Percentiles rank a stretch among this genome's conserved stretches.
These are phyloP conservation scores for Hermodice carunculata DNA, from an alignment of 2,888 invertebrate species.

Conservation along the genomic window DNA sequence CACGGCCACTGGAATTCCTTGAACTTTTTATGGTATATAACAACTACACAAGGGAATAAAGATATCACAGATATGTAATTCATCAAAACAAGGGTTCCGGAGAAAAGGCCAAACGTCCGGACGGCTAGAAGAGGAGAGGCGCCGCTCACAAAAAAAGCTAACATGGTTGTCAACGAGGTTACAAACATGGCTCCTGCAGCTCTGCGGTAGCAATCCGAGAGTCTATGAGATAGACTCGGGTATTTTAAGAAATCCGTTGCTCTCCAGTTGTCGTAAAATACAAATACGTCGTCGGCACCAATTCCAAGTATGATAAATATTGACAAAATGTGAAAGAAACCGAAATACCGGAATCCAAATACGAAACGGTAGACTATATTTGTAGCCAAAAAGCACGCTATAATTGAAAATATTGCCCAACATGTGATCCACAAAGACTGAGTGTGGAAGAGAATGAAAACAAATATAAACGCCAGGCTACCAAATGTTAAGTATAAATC, in stretches of 20 bases:
- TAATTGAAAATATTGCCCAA: slow-evolving; percentile 36
- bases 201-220: slow-evolving; percentile 57
- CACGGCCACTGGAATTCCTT: slow-evolving; percentile 41
- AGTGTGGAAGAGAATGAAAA: slow-evolving; percentile 44
- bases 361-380: slow-evolving; percentile 43
- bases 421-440: slow-evolving; percentile 39
- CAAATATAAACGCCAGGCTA: slow-evolving; percentile 43
- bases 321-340: slow-evolving; percentile 63
- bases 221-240: slow-evolving; percentile 45
- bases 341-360: slow-evolving; percentile 46
- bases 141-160: slow-evolving; percentile 60
- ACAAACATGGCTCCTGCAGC: slow-evolving; percentile 60
- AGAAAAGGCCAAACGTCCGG: slow-evolving; percentile 58
- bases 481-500: slow-evolving; percentile 41
- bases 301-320: slow-evolving; percentile 66
- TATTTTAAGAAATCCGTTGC: too few relatives aligned
- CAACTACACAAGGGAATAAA: slow-evolving; percentile 61
- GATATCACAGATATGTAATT: slow-evolving; percentile 63
- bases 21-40: slow-evolving; percentile 43
- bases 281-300: slow-evolving; percentile 66
- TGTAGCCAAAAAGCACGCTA: slow-evolving; percentile 37
- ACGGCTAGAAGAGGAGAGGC: slow-evolving; percentile 58
- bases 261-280: slow-evolving; percentile 64
- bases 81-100: slow-evolving; percentile 55
- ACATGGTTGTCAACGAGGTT: slow-evolving; percentile 62